Base-by-base conservation (phyloP, 2,113 vertebrate genomes). In the Zapus hudsonius region DNA sequence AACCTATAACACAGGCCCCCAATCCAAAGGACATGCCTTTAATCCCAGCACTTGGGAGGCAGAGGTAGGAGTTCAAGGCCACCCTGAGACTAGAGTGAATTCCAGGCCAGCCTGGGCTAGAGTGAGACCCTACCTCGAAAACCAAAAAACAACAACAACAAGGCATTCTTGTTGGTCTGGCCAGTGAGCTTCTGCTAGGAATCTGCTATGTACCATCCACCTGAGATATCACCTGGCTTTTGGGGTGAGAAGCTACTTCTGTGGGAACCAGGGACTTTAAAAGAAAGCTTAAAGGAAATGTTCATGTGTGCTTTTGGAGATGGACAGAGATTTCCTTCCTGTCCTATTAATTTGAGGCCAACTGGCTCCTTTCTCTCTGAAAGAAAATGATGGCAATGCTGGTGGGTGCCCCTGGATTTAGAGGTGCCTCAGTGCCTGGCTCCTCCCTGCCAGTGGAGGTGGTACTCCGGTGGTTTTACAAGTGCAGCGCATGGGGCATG, bases 271-370 rank as follows among this genome's bases (percentile, higher is more conserved):
- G 44, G 40, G 38, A 1, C 80, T 80, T 88, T 91, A 66, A 67
- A 59, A 91, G 87, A 95, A 90, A 94, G 55, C 78, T 52, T 75
- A 38, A 83, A 95, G 84, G 66, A 64, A 75, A 40, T 13, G 4
- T 72, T 61, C 7, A 9, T 40, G 59, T 6, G 15, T 0, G 38
- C 61, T 55, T 76, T 78, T 4, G 7, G 25, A 17, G 59, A 33
- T 1, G 10, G 23, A 47, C 40, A 23, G 13, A 29, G n/a, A 33
- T 91, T 89, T 91, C 73, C 33, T 85, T 87, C 64, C 76, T 84
- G 69, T 52, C 29, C 25, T 84, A 1, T 76, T 91, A 83, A 31
- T 89, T 73, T 67, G 81, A 84, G 83, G 55, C 33, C 38, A 44
- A 5, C 25, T 78, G 1, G 6, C 17, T 72, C 5, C 36, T 22